Evolutionary conservation across 2,797 vertebrate genomes (phyloP), one percentile per base, ranked within the genome.

Genomic region (Gadopsis marmoratus): DNA sequence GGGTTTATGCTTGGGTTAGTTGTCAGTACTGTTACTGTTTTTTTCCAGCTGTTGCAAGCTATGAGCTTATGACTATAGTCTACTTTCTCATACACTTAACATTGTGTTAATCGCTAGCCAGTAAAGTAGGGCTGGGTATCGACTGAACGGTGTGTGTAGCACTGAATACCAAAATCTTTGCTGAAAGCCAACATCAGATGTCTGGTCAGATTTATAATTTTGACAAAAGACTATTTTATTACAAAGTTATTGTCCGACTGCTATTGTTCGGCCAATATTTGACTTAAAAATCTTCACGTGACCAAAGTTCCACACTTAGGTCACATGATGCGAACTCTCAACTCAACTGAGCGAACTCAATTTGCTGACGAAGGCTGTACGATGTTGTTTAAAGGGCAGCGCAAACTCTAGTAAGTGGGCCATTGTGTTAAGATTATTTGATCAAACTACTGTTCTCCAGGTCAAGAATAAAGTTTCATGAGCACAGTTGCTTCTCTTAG

Each of bases 381-480:
- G 33, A 63, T 48, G n/a, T 21, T 50, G 35, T 56, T 69, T 55
- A 29, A 69, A 48, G 41, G 58, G 51, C 33, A 0, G 4, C 33
- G 35, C 13, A 68, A 7, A 61, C 35, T n/a, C 4, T 21, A 23
- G 37, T 47, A 17, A 70, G 23, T 16, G 48, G 9, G 23, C 17
- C 5, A 21, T 51, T 2, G 35, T n/a, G 65, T 55, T 68, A 7
- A 29, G 35, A 31, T 71, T 31, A 21, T 33, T 68, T 41, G 21
- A 4, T 62, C 58, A 39, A 58, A 71, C 66, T 58, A 41, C 26
- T 26, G 19, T 78, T 59, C 21, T 35, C 19, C 14, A 14, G 48
- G 7, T 62, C n/a, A 61, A 61, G 48, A 61, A 13, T 7, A 7
- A 39, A 35, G 7, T 48, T 70, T 58, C 12, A 71, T 19, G 33